These are phyloP conservation scores for Exaiptasia diaphana DNA, from an alignment of 64 coral and sea anemone species.

Conservation along the genomic window DNA sequence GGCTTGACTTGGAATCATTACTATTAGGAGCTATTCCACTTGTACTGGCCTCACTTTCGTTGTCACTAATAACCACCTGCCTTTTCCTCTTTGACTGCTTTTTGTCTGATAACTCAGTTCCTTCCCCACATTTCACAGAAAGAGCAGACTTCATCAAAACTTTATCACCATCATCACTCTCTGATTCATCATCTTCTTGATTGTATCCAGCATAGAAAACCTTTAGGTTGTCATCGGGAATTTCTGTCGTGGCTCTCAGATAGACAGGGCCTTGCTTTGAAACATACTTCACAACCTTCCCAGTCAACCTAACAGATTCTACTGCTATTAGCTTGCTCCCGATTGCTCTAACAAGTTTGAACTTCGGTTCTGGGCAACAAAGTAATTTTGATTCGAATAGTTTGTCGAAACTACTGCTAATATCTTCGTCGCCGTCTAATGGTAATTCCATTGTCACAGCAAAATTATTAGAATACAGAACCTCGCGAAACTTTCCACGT, in stretches of 20 bases:
- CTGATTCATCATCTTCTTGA: not conserved
- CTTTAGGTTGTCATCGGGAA: not conserved
- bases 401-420: slow-evolving; percentile 18
- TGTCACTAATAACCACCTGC: not conserved
- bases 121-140: too few species aligned
- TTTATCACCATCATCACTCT: not conserved
- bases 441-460: slow-evolving; percentile 26
- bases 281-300: slow-evolving; percentile 35
- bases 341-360: slow-evolving; percentile 20
- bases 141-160: too few species aligned
- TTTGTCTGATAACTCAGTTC: too few species aligned
- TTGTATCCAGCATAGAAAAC: not conserved
- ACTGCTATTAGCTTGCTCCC: slow-evolving; percentile 1
- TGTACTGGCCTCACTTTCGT: not conserved
- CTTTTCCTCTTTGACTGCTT: too few species aligned
- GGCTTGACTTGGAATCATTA: not conserved
- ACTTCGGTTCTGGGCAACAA: not conserved
- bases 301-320: slow-evolving; percentile 14
- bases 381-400: not conserved
- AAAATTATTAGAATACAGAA: slow-evolving; percentile 35
- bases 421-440: slow-evolving; percentile 45
- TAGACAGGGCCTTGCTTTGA: slow-evolving; percentile 45
- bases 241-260: slow-evolving; percentile 17
- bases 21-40: not conserved
- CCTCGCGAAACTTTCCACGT: slow-evolving; percentile 23